These are phyloP conservation scores for Halcyon smyrnensis DNA, from an alignment of 2,797 vertebrate genomes.

Conservation along the genomic window DNA sequence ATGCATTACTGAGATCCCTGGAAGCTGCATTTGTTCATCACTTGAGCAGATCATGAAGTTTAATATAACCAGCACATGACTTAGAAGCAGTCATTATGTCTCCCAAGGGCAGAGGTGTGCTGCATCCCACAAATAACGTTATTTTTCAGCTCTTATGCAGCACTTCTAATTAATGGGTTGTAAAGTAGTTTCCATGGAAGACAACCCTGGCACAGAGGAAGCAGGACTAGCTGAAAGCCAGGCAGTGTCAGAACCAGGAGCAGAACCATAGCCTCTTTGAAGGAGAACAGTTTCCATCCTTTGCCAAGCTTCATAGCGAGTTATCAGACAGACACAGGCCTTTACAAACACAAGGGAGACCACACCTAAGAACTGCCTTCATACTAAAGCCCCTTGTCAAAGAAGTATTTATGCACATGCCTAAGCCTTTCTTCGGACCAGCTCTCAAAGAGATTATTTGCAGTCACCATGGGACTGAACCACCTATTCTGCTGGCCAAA, in stretches of 20 bases:
- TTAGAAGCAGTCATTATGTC: neutral
- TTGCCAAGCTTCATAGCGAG: neutral
- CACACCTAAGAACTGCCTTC: neutral
- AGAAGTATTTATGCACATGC: neutral
- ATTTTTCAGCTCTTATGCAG: conserved; percentile 31
- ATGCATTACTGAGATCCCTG: neutral
- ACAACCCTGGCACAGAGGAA: neutral
- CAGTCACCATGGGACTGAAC: neutral
- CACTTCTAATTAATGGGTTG: conserved; percentile 8
- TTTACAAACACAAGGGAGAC: neutral
- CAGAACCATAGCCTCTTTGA: neutral
- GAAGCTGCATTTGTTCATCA: neutral
- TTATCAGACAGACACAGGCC: neutral
- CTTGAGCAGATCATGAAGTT: neutral
- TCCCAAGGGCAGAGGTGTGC: conserved; percentile 22
- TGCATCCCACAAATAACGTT: conserved; percentile 26
- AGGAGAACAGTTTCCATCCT: neutral
- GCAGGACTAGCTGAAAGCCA: neutral
- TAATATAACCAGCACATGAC: neutral
- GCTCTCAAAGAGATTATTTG: neutral
- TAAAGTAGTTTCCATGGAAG: neutral
- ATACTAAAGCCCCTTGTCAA: neutral
- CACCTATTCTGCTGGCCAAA: neutral
- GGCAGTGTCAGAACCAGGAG: neutral
- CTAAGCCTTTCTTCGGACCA: neutral